Conservation (phyloP, 2,113 vertebrate genomes). For the Semnornis frantzii region DNA sequence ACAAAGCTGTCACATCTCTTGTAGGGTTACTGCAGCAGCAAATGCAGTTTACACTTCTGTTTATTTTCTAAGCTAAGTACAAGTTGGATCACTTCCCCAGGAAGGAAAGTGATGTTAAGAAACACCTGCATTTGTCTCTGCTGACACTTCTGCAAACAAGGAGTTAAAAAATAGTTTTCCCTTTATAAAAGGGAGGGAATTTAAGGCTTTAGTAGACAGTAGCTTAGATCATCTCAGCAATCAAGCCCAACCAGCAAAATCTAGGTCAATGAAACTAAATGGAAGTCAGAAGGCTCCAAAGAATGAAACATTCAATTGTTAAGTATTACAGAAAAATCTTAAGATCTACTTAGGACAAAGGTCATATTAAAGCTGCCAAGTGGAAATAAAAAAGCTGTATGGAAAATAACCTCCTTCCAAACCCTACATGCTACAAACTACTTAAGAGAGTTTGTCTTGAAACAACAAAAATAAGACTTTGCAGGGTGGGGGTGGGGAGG, state of each 20-base stretch:
- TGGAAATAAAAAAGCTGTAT: background rate
- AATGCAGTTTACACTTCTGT: background rate
- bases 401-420: background rate
- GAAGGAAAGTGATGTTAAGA: background rate
- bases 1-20: background rate
- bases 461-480: background rate
- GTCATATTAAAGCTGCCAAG: conserved; percentile 27
- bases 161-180: conserved; percentile 42
- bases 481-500: background rate
- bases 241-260: conserved; percentile 50
- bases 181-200: background rate
- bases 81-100: background rate
- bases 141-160: conserved; percentile 14
- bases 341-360: conserved; percentile 45
- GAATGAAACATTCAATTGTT: conserved; percentile 28
- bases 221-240: conserved; percentile 26
- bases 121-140: background rate
- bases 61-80: background rate
- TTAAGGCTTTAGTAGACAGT: conserved; percentile 26
- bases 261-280: conserved; percentile 42
- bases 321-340: conserved; percentile 32
- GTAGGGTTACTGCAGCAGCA: background rate
- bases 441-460: background rate
- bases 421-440: background rate
- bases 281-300: conserved; percentile 35